Base-by-base conservation (phyloP, 2,888 invertebrate genomes). In the Esperia sulphurella region DNA sequence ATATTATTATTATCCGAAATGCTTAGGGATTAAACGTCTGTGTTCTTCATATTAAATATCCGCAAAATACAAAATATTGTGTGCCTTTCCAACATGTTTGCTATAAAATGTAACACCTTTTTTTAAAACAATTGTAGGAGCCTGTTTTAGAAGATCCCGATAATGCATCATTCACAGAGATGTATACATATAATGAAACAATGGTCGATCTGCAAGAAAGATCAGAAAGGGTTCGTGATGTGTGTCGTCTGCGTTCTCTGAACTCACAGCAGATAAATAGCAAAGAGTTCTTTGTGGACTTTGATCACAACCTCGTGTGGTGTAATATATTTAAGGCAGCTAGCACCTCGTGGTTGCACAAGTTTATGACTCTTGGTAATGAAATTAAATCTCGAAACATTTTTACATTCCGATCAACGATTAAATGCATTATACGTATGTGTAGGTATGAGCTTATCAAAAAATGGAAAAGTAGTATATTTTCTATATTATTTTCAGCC, bases 261-360 rank as follows among this genome's bases (percentile, higher is more conserved):
- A 45, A 62, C 8, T 60, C 61, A 9, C 69, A 90, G 69, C 65
- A 81, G 59, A 92, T 94, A 55, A 94, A 94, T 71, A 93, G 92
- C 57, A 93, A 93, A 90, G 94, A 94, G 74, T 94, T 94, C 75
- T 94, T 94, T 68, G 92, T 94, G 52, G 94, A 92, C 84, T 69
- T 92, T 86, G 70, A 65, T 47, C 92, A 94, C 61, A 93, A 91
- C 63, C 80, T 94, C 41, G 92, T 94, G 41, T 94, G 94, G 94
- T 94, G 94, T 69, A 94, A 94, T 70, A 91, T 94, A 57, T 94
- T 94, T 69, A 94, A 94, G 84, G 94, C 94, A 33, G 94, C 94
- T 21, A 95, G 95, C 61, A 94, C 94, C n/a, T 94, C 93, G 8
- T 95, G 95, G 95, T 91, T 95, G 83, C 94, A 94, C 75, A 94